Evolutionary conservation across 37 sponge, comb jelly and placozoan species (phyloP), one percentile per base, ranked within the genome.

Genomic region (Aphrocallistes beatrix): DNA sequence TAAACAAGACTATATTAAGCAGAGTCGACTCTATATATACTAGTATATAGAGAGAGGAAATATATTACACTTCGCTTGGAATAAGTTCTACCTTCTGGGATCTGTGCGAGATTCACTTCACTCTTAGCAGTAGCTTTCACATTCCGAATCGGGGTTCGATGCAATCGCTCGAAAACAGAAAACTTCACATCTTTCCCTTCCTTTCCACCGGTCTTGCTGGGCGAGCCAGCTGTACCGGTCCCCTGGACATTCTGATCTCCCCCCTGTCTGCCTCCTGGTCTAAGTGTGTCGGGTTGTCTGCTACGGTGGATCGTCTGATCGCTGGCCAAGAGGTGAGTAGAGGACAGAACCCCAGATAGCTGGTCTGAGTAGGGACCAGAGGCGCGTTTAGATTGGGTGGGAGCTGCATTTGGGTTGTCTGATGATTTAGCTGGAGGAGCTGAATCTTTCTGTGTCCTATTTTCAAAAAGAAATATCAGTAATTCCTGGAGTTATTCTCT

Each of bases 111-210:
- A 28, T 60, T 60, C 10, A 60, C 34, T 25, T 60, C 75, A 60
- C 75, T 60, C 75, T 60, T 60, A 25, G 75, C 75, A 60, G 10
- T 60, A 60, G 75, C 3, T 60, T 60, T 60, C 75, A 60, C 3
- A 60, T 60, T 60, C 34, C 75, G 10, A 32, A 60, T 60, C 3
- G 75, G 75, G 3, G 75, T 60, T 60, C n/a, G 10, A 28, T 60
- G 75, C n/a, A 60, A 30, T 60, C 75, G 10, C 10, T 60, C 75
- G 21, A 60, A 60, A 25, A 60, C 75, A 60, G 75, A 19, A 21
- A 30, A 60, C n/a, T 60, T 60, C 32, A 30, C 3, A 8, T 60
- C 75, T 60, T 28, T 60, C 8, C 25, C 34, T 6, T 19, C 3
- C 75, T 60, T 60, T 42, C 45, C 45, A 16, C 13, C 13, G 45